phyloP scores from a whole-genome alignment of 2,113 vertebrate genomes.

The Polypterus bichir region DNA sequence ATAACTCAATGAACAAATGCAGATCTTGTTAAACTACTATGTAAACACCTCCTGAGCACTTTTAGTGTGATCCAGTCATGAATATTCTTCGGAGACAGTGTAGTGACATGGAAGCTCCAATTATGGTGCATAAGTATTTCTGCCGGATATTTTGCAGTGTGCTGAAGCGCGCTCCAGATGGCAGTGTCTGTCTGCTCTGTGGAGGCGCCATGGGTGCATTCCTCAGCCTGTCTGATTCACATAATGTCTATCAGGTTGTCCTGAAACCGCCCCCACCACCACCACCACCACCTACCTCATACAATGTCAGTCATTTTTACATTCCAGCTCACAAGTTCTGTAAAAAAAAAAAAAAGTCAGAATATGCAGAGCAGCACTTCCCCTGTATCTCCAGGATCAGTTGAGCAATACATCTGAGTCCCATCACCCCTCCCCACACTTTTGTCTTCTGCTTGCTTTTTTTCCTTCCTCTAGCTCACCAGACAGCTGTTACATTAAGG shows the following conservation, averaged over 20 bases:
- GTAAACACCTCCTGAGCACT: too few relatives aligned
- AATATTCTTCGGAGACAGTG: too few relatives aligned
- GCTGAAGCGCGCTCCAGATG: slow-evolving; percentile 34
- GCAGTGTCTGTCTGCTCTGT: slow-evolving; percentile 26
- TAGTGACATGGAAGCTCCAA: too few relatives aligned
- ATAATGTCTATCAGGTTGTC: slow-evolving; percentile 9
- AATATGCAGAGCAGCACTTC: not conserved
- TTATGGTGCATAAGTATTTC: not conserved
- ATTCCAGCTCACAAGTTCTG: too few relatives aligned
- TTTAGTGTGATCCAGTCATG: too few relatives aligned
- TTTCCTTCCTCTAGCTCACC: slow-evolving; percentile 34
- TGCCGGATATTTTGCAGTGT: not conserved
- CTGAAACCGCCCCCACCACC: not conserved
- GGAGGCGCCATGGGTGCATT: slow-evolving; percentile 1
- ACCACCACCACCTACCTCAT: too few relatives aligned
- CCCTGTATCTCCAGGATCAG: slow-evolving; percentile 34
- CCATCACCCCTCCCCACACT: slow-evolving; percentile 3
- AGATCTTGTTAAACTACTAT: too few relatives aligned
- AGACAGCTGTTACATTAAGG: slow-evolving; percentile 74
- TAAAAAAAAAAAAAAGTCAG: too few relatives aligned
- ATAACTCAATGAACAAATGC: too few relatives aligned
- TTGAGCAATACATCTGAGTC: slow-evolving; percentile 6
- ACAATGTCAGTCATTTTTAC: too few relatives aligned
- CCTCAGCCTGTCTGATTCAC: slow-evolving; percentile 2
- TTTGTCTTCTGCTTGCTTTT: slow-evolving; percentile 18